Percentiles rank a stretch among this genome's conserved stretches.
phyloP scores from a whole-genome alignment of 2,113 vertebrate species.

The Pionites leucogaster region DNA sequence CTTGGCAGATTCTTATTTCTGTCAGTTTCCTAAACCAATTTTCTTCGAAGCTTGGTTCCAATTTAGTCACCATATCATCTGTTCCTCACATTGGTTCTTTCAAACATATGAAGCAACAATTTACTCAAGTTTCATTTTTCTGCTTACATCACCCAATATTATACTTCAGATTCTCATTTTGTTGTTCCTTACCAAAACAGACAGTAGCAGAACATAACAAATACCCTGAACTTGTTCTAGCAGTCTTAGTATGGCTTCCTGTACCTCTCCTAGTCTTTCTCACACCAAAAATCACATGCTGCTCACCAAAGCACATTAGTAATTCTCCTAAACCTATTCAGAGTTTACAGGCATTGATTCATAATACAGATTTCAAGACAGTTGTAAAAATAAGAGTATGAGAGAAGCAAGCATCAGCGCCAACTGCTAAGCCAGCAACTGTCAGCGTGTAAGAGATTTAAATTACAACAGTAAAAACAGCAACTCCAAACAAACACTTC shows the following conservation, averaged over 20 bases:
- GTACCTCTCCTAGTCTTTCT: background rate
- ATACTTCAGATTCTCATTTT: background rate
- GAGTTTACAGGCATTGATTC: background rate
- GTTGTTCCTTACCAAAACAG: background rate
- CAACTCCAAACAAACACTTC: background rate
- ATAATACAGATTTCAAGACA: background rate
- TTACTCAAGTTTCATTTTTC: background rate
- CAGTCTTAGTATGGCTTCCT: background rate
- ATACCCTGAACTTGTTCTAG: background rate
- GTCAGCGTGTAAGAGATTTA: background rate
- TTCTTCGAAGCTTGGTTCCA: background rate
- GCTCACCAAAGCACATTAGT: background rate
- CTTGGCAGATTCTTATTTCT: background rate
- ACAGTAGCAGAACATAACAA: background rate
- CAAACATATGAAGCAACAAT: background rate
- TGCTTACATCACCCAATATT: background rate
- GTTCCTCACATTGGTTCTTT: background rate
- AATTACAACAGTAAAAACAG: background rate
- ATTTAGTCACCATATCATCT: background rate
- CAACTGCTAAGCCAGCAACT: background rate
- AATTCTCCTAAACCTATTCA: background rate
- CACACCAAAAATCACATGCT: background rate
- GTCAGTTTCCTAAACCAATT: background rate
- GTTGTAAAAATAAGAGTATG: background rate
- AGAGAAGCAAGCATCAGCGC: background rate